A percentile compares a stretch with the other conserved stretches of the same genome.
Conservation (phyloP, 2,888 invertebrate species). For the Scaptodrosophila latifasciaeformis region DNA sequence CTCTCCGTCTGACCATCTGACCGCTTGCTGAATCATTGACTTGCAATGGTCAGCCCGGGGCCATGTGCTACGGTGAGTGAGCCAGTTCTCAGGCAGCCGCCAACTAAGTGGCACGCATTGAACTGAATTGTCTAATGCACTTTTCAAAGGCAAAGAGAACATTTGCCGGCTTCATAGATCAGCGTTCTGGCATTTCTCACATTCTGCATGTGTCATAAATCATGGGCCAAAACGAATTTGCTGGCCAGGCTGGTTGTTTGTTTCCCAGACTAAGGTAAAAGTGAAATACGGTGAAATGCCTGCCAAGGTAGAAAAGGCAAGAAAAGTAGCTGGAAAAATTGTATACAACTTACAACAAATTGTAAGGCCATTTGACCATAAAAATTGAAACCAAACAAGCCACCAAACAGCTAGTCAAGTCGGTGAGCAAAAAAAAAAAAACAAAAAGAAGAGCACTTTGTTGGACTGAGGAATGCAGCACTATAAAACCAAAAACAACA, state of each 20-base stretch:
- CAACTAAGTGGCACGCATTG: neutral
- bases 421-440: neutral
- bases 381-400: neutral
- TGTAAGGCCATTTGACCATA: constrained; percentile 3
- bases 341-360: constrained; percentile 28
- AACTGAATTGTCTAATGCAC: neutral
- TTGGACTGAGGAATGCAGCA: neutral
- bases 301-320: constrained; percentile 7
- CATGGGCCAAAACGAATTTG: too few species aligned
- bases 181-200: neutral
- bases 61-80: neutral
- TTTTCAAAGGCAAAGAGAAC: too few species aligned
- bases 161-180: neutral
- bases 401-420: neutral
- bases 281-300: constrained; percentile 34
- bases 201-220: constrained; percentile 1
- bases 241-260: too few species aligned
- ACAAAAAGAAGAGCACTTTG: constrained; percentile 3
- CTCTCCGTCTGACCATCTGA: too few species aligned
- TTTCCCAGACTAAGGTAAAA: constrained; percentile 40
- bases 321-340: constrained; percentile 15
- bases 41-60: neutral
- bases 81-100: constrained; percentile 9
- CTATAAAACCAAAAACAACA: neutral
- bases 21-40: neutral